phyloP scores from a whole-genome alignment of 2,888 invertebrate genomes.

The Caenorhabditis zanzibari region DNA sequence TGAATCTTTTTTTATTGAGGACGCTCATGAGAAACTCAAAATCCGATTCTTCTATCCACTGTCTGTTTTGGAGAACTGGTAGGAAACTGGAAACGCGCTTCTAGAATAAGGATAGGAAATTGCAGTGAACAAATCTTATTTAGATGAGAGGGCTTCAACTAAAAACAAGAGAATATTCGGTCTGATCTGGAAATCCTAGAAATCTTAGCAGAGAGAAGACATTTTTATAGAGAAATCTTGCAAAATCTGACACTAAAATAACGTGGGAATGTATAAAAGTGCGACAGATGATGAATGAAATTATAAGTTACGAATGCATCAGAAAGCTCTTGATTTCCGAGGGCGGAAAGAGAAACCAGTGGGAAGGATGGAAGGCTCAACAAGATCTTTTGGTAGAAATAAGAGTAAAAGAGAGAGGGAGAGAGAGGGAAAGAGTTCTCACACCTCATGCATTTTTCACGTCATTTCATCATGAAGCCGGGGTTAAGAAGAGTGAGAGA shows the following conservation, averaged over 20 bases:
- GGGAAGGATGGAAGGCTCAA: slow-evolving; percentile 29
- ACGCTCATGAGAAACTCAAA: too few relatives aligned
- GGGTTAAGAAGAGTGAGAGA: slow-evolving; percentile 31
- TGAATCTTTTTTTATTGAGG: too few relatives aligned
- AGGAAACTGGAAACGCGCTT: too few relatives aligned
- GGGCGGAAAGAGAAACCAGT: slow-evolving; percentile 28
- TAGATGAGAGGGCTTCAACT: too few relatives aligned
- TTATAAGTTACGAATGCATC: slow-evolving; percentile 22
- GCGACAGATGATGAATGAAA: slow-evolving; percentile 21
- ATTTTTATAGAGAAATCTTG: neutral
- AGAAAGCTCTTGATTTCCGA: slow-evolving; percentile 35
- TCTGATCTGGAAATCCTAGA: neutral
- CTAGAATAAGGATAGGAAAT: too few relatives aligned
- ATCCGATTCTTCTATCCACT: too few relatives aligned
- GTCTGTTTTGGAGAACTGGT: too few relatives aligned
- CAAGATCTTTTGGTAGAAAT: slow-evolving; percentile 38
- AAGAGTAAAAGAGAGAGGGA: slow-evolving; percentile 21
- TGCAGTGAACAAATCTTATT: too few relatives aligned
- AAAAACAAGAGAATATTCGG: neutral
- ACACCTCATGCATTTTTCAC: slow-evolving; percentile 64
- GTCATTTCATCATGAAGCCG: slow-evolving; percentile 56
- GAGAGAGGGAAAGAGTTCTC: slow-evolving; percentile 49
- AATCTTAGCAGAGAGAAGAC: neutral
- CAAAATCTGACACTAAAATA: slow-evolving; percentile 12
- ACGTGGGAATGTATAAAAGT: slow-evolving; percentile 29